Base-by-base conservation (phyloP, 2,888 invertebrate genomes). In the Caenorhabditis auriculariae region DNA sequence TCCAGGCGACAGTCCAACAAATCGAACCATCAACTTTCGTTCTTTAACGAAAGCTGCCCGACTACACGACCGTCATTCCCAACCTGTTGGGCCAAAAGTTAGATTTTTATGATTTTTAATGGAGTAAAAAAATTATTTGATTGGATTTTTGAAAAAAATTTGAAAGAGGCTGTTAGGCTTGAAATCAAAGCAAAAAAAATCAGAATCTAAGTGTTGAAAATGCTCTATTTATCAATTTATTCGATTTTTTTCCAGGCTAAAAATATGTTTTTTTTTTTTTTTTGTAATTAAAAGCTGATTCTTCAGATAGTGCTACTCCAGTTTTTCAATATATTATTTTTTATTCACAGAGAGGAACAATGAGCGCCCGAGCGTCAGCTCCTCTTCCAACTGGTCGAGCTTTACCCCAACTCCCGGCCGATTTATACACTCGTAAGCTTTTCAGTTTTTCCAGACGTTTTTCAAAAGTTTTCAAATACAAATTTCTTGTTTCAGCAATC, bases 371-470 rank as follows among this genome's bases (percentile, higher is more conserved):
- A 23, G 56, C 55, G 50, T 63, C 63, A 38, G 63, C 63, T 38
- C 63, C 63, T 21, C 35, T 32, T n/a, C 35, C 7, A 32, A 32
- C 58, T 3, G 69, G 66, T 28, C 43, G 69, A 57, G 69, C 69
- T 45, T 50, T 69, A n/a, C 69, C 69, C 19, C 59, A 66, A 62
- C 50, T 69, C 28, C 69, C 69, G 3, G 60, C 61, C 17, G 69
- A 69, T 56, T 48, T 66, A 26, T 69, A 69, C 35, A 62, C 65
- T 4, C 44, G 59, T 59, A 24, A 24, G 43, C 23, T 12, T 23
- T 27, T 45, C 9, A 15, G 9, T 28, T 15, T 19, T 28, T 26
- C 24, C 29, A 15, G 32, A 19, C 9, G 17, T 41, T 41, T 41
- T n/a, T 17, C 12, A 1, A 17, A 41, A 41, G 9, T 15, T 35